phyloP scores from a whole-genome alignment of 2,888 invertebrate genomes.

The Zaprionus lineosus region DNA sequence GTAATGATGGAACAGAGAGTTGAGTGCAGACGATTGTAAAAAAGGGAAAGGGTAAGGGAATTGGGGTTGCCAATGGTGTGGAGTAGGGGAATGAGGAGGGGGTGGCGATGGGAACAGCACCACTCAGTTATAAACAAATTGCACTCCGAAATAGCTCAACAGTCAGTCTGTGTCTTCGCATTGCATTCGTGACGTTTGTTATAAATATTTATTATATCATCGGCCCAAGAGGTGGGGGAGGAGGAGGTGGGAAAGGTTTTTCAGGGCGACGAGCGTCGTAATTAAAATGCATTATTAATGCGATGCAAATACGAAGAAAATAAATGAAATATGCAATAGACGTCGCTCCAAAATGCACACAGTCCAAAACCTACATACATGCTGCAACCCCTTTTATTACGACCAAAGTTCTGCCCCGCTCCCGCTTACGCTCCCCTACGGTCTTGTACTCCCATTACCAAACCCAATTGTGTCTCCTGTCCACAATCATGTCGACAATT shows the following conservation, averaged over 20 bases:
- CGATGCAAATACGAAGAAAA: constrained; percentile 69
- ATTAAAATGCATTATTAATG: constrained; percentile 77
- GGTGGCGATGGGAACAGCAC: background rate
- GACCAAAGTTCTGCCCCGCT: too few relatives aligned
- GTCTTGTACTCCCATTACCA: too few relatives aligned
- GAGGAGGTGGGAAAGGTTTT: too few relatives aligned
- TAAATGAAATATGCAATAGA: constrained; percentile 54
- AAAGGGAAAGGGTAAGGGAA: background rate
- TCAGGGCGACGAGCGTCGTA: constrained; percentile 26
- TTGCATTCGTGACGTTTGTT: constrained; percentile 52
- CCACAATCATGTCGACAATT: too few relatives aligned
- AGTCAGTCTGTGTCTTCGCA: constrained; percentile 22
- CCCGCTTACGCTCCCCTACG: too few relatives aligned
- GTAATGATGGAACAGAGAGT: background rate
- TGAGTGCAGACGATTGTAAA: too few relatives aligned
- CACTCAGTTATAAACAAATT: constrained; percentile 52
- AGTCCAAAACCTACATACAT: background rate
- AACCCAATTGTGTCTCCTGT: too few relatives aligned
- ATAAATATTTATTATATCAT: constrained; percentile 73
- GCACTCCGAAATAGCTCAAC: constrained; percentile 52
- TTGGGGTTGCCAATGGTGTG: background rate
- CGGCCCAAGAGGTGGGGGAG: constrained; percentile 17
- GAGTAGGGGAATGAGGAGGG: background rate
- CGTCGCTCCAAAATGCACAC: background rate
- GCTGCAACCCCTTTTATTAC: too few relatives aligned